phyloP scores from a whole-genome alignment of 2,113 vertebrate species.

The Illadopsis cleaveri region DNA sequence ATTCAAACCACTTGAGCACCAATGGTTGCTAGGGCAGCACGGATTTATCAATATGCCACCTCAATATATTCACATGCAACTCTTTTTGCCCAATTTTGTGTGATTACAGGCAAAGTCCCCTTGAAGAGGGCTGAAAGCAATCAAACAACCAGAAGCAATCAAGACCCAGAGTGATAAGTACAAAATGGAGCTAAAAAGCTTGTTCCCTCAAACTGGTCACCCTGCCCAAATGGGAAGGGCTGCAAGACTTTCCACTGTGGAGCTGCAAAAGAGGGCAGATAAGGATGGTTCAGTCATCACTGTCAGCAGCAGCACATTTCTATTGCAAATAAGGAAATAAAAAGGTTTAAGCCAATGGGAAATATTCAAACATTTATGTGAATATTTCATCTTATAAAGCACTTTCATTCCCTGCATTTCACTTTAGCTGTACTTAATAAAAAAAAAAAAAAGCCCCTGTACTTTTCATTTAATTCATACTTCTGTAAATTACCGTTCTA shows the following conservation, averaged over 20 bases:
- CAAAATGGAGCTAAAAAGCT: not conserved
- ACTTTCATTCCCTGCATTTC: not conserved
- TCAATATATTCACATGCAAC: not conserved
- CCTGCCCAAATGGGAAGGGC: not conserved
- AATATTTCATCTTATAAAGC: not conserved
- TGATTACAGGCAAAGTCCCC: not conserved
- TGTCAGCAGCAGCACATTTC: not conserved
- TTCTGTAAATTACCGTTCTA: not conserved
- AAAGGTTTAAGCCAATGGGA: not conserved
- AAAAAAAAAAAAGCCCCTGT: not conserved
- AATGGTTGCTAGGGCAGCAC: not conserved
- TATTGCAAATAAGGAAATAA: not conserved
- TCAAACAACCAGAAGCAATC: not conserved
- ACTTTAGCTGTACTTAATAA: not conserved
- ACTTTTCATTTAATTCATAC: not conserved
- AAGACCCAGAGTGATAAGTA: not conserved
- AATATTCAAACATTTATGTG: not conserved
- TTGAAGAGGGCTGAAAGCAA: not conserved
- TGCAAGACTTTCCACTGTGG: not conserved
- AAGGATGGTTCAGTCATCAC: not conserved
- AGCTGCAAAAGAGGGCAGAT: not conserved
- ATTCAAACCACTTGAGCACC: not conserved
- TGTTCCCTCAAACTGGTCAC: not conserved
- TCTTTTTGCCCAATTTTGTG: not conserved
- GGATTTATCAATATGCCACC: conserved; percentile 4